A percentile compares a stretch with the other conserved stretches of the same genome.
Conservation (phyloP, 2,797 vertebrate genomes). For the Apogon talboti region DNA sequence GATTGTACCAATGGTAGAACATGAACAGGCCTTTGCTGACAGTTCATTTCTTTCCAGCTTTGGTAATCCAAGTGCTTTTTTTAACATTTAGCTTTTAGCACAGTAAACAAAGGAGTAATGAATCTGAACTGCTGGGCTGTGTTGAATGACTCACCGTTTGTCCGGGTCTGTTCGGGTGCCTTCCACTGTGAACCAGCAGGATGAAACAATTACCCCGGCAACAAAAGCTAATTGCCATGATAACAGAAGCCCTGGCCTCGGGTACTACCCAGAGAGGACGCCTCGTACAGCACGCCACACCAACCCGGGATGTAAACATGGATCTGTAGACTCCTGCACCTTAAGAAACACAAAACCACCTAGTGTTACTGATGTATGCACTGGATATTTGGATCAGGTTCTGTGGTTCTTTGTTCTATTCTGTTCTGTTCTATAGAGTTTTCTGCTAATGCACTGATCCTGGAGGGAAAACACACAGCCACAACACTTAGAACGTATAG, state of each 20-base stretch:
- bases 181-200: conserved; percentile 64
- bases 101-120: conserved; percentile 44
- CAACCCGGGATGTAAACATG: conserved; percentile 16
- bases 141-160: conserved; percentile 52
- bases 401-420: conserved; percentile 10
- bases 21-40: conserved; percentile 29
- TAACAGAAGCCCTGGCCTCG: conserved; percentile 64
- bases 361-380: neutral
- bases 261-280: conserved; percentile 44
- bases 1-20: conserved; percentile 5
- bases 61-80: conserved; percentile 16
- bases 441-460: conserved; percentile 66
- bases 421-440: conserved; percentile 9
- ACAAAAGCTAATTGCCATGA: conserved; percentile 69
- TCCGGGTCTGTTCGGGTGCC: conserved; percentile 59
- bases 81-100: conserved; percentile 35
- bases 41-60: conserved; percentile 1
- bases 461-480: conserved; percentile 38
- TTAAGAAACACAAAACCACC: conserved; percentile 8
- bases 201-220: conserved; percentile 67
- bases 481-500: conserved; percentile 23
- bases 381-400: conserved; percentile 33
- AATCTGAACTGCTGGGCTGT: conserved; percentile 30
- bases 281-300: conserved; percentile 19
- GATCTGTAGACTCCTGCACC: conserved; percentile 15